A percentile compares a stretch with the other conserved stretches of the same genome.
phyloP scores from a whole-genome alignment of 2,888 invertebrate genomes.

The Subacronicta megacephala region DNA sequence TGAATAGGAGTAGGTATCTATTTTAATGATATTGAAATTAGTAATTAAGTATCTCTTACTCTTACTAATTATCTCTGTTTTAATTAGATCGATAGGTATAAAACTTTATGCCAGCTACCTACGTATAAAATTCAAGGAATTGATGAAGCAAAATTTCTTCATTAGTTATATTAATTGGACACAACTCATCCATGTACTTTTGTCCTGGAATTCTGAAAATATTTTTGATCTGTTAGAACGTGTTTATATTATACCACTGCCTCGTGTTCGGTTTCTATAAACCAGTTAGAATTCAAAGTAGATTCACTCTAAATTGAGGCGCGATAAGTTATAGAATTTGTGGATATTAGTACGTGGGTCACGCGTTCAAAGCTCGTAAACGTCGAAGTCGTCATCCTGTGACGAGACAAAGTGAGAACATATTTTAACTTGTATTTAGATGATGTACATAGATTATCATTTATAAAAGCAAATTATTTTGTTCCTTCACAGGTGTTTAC shows the following conservation, averaged over 20 bases:
- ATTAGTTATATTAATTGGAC: constrained; percentile 12
- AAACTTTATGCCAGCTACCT: constrained; percentile 3
- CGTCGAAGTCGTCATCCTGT: constrained; percentile 43
- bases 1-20: too few species aligned
- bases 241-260: constrained; percentile 9
- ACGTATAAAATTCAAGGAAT: constrained; percentile 39
- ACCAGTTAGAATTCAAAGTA: constrained; percentile 33
- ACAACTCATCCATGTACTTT: constrained; percentile 6
- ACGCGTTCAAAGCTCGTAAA: constrained; percentile 47
- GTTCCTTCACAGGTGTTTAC: too few species aligned
- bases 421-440: constrained; percentile 31
- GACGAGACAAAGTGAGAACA: constrained; percentile 36
- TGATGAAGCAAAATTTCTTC: constrained; percentile 3
- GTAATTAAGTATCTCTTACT: too few species aligned
- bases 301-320: constrained; percentile 14
- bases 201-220: constrained; percentile 3
- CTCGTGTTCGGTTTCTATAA: constrained; percentile 24
- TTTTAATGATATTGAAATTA: too few species aligned
- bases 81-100: neutral
- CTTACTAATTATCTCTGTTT: too few species aligned
- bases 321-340: constrained; percentile 26
- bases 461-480: too few species aligned
- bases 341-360: constrained; percentile 40
- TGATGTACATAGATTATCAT: constrained; percentile 18
- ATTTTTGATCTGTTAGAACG: constrained; percentile 14